Conservation (phyloP, 2,113 vertebrate species). For the Oncorhynchus gorbuscha region DNA sequence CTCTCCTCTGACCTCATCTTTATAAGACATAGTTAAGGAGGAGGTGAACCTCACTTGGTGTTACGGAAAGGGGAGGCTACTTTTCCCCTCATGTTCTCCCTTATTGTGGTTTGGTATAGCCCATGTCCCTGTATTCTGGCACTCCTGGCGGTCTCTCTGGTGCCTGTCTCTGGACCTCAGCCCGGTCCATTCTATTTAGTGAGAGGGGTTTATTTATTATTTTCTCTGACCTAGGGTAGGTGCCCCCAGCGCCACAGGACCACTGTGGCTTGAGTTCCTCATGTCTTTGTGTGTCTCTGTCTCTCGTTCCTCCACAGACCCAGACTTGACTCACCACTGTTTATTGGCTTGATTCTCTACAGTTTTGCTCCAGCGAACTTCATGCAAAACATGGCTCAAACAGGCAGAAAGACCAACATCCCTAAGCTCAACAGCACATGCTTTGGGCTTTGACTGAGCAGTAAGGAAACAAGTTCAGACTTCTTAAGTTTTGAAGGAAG, state of each 20-base stretch:
- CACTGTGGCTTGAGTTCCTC: conserved; percentile 29
- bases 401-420: conserved; percentile 15
- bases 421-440: conserved; percentile 16
- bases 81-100: conserved; percentile 13
- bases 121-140: conserved; percentile 21
- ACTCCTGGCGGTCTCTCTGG: conserved; percentile 8
- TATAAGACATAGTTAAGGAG: background rate
- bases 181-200: conserved; percentile 15
- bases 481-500: conserved; percentile 22
- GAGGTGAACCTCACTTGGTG: conserved; percentile 4
- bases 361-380: conserved; percentile 43
- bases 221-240: conserved; percentile 29
- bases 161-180: conserved; percentile 14
- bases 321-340: conserved; percentile 36
- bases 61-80: background rate
- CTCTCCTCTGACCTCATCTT: conserved; percentile 9
- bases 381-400: conserved; percentile 34
- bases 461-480: conserved; percentile 18
- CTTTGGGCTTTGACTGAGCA: conserved; percentile 6
- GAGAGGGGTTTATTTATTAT: conserved; percentile 36
- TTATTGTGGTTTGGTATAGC: conserved; percentile 20
- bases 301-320: conserved; percentile 1
- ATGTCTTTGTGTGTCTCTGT: background rate
- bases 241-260: conserved; percentile 8
- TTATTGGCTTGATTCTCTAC: conserved; percentile 36